Percentiles rank a stretch among this genome's conserved stretches.
Conservation (phyloP, 2,797 vertebrate species). For the Hypotaenidia okinawae region DNA sequence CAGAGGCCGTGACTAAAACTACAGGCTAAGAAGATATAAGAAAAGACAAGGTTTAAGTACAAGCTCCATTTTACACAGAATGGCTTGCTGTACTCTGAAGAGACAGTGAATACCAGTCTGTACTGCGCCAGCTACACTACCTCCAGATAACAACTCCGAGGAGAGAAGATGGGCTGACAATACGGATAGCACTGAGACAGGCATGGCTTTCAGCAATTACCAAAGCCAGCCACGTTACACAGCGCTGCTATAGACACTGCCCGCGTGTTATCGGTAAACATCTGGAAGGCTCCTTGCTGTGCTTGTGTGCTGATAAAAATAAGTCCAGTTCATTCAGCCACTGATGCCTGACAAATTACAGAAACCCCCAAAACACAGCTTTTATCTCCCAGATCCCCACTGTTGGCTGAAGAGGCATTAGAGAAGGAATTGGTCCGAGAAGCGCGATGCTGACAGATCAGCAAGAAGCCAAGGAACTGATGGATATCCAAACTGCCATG, state of each 20-base stretch:
- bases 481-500: neutral
- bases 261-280: neutral
- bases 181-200: neutral
- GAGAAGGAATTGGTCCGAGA: neutral
- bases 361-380: neutral
- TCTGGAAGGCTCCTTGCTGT: neutral
- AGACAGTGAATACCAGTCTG: neutral
- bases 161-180: neutral
- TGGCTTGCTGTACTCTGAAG: neutral
- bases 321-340: neutral
- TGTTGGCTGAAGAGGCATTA: constrained; percentile 7
- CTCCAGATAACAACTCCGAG: neutral
- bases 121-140: neutral
- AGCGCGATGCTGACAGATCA: neutral
- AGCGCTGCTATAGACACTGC: neutral
- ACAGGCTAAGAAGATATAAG: fast-evolving
- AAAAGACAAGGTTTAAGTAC: neutral
- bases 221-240: constrained; percentile 1
- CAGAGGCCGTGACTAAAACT: neutral
- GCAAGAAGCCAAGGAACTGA: neutral
- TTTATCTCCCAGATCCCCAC: neutral
- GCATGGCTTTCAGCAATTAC: constrained; percentile 31
- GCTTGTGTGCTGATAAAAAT: neutral
- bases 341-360: neutral
- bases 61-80: neutral